A percentile compares a stretch with the other conserved stretches of the same genome.
These are phyloP conservation scores for Typhlichthys subterraneus DNA, from an alignment of 2,797 vertebrate genomes.

Conservation along the genomic window DNA sequence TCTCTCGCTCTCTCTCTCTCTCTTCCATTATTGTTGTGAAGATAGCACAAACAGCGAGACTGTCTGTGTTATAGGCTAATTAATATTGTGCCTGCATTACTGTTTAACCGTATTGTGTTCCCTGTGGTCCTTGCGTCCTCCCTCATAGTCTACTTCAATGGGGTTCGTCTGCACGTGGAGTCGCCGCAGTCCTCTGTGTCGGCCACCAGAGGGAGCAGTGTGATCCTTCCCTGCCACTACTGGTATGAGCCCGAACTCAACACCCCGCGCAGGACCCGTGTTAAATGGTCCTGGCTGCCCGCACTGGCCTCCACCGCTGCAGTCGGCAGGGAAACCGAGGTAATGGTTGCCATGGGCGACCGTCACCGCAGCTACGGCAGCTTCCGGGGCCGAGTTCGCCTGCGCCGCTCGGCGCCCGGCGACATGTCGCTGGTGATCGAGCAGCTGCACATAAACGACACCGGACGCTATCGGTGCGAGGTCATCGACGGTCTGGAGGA, in stretches of 20 bases:
- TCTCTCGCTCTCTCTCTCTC: no score
- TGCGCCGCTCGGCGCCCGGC: constrained; percentile 53
- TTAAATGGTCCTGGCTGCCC: constrained; percentile 90
- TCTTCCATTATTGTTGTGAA: no score
- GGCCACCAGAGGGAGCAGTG: constrained; percentile 80
- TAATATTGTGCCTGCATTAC: no score
- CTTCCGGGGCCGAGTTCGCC: constrained; percentile 83
- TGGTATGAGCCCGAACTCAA: constrained; percentile 76
- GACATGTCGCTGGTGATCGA: constrained; percentile 85
- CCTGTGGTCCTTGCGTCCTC: not conserved
- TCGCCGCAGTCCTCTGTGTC: constrained; percentile 77
- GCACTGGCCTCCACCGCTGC: constrained; percentile 52
- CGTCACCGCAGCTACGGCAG: constrained; percentile 82
- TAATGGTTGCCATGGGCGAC: constrained; percentile 86
- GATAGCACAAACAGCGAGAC: no score
- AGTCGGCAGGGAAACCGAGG: constrained; percentile 76
- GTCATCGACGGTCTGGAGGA: constrained; percentile 94
- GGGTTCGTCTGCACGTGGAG: constrained; percentile 83
- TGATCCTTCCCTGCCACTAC: constrained; percentile 87
- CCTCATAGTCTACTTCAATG: constrained; percentile 74
- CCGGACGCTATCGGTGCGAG: constrained; percentile 89
- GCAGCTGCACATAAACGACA: constrained; percentile 82
- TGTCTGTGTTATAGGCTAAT: no score
- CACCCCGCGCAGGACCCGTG: constrained; percentile 75
- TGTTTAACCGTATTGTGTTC: not conserved